Conservation (phyloP, 1,140 invertebrate species). For the Drosophila mayri region DNA sequence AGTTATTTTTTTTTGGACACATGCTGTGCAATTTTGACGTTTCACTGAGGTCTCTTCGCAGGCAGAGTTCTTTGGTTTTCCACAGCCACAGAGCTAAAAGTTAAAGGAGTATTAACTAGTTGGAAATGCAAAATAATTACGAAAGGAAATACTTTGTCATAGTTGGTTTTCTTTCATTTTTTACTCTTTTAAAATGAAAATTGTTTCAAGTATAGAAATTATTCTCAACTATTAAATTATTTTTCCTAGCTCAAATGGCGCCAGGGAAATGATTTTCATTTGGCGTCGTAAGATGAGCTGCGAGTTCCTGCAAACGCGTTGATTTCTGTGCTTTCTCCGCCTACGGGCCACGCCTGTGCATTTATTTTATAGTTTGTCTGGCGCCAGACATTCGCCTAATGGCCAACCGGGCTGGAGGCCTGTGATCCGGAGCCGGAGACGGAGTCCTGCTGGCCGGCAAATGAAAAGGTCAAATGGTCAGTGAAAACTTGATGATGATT, state of each 20-base stretch:
- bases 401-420: conserved; percentile 26
- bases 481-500: conserved; percentile 53
- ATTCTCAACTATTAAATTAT: background rate
- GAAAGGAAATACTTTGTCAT: background rate
- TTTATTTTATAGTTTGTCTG: conserved; percentile 76
- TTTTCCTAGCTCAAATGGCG: background rate
- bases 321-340: conserved; percentile 25
- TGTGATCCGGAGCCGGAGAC: conserved; percentile 40
- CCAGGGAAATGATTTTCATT: background rate
- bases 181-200: background rate
- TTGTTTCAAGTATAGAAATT: background rate
- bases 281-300: background rate
- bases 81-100: background rate
- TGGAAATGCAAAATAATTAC: background rate
- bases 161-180: background rate
- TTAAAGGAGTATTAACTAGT: conserved; percentile 2
- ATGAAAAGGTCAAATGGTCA: conserved; percentile 72
- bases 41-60: conserved; percentile 3
- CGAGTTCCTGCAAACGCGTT: background rate
- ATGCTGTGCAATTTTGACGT: conserved; percentile 20
- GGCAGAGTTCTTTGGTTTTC: background rate
- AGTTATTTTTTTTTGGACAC: conserved; percentile 4
- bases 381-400: conserved; percentile 75
- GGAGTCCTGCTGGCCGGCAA: conserved; percentile 27
- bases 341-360: conserved; percentile 58